Base-by-base conservation (phyloP, 2,797 vertebrate species). In the Varecia variegata region DNA sequence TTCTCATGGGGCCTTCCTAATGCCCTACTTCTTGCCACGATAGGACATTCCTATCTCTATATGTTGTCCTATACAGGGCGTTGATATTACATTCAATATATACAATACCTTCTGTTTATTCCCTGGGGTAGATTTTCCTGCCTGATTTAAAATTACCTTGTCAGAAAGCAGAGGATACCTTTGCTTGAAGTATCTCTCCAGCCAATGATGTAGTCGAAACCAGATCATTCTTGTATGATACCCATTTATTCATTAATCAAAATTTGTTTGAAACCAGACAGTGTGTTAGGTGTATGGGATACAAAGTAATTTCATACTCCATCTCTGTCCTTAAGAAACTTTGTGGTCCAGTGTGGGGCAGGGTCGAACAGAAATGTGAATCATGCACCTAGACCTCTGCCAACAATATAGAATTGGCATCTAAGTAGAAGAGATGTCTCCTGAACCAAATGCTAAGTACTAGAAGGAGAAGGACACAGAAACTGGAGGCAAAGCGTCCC, bases 331-430 rank as follows among this genome's bases (percentile, higher is more conserved):
- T 17, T 0, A 70, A 86, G 47, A 93, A 80, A 8, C 30, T 83
- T 65, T 88, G 23, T 84, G 54, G 27, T 77, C 14, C n/a, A n/a
- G 1, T 52, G 60, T 1, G 14, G 38, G 4, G 47, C 0, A 27
- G 2, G 5, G 1, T 3, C 21, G 52, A 7, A 30, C 1, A 35
- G 3, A 85, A 88, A 25, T 43, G 9, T 68, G 60, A 52, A 21
- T 50, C 4, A 17, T 43, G 18, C 10, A 14, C 13, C 27, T 5
- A 50, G 32, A 58, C 20, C 32, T 90, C 43, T 50, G 1, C 2
- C 27, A 58, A 43, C n/a, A 35, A 7, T 1, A 7, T 23, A 2
- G 27, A 2, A 80, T 35, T 0, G 2, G 15, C 15, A 74, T 15
- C 14, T 45, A 21, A n/a, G 11, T 2, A 80, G 27, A 88, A 30